Evolutionary conservation across 1,140 invertebrate species (phyloP), one percentile per base, ranked within the genome.

Genomic region (Vanessa tameamea): DNA sequence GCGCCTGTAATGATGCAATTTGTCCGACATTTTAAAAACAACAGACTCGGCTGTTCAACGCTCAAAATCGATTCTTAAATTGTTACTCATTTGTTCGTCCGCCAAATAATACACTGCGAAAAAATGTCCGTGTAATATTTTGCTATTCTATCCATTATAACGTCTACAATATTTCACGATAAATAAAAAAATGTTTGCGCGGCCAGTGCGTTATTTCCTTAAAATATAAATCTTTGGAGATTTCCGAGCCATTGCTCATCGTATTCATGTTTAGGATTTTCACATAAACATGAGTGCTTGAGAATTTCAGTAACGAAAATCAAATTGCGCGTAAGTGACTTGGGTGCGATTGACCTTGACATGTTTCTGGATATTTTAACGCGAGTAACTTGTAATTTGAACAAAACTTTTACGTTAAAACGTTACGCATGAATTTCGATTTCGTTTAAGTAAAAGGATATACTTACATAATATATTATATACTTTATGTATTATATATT

Each of bases 291-390:
- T 20, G 53, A 57, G 20, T 57, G 4, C 53, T 57, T 57, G 11
- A 23, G 20, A 57, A 20, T 26, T 57, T 57, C 20, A 7, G 53
- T 57, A 57, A 57, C 53, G 53, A 26, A 57, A 20, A 57, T 57
- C 53, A 57, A 57, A 57, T 57, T 57, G 53, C 53, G 53, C 53
- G 53, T 57, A 57, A 57, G 53, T 23, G 53, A 57, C 15, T 57
- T 23, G 53, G 16, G 53, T 57, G 53, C 12, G 53, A 57, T 26
- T 57, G 53, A 23, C 20, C 20, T 23, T 23, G 16, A 23, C 13
- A 23, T 20, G 2, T 23, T 57, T 57, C 23, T 9, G 53, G 20
- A 57, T 23, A 13, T n/a, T 57, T 57, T 57, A 23, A 57, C 53
- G 20, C 9, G 53, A 11, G 7, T 6, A 57, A 57, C 26, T 23